Base-by-base conservation (phyloP, 1,140 invertebrate species). In the Papilio machaon region DNA sequence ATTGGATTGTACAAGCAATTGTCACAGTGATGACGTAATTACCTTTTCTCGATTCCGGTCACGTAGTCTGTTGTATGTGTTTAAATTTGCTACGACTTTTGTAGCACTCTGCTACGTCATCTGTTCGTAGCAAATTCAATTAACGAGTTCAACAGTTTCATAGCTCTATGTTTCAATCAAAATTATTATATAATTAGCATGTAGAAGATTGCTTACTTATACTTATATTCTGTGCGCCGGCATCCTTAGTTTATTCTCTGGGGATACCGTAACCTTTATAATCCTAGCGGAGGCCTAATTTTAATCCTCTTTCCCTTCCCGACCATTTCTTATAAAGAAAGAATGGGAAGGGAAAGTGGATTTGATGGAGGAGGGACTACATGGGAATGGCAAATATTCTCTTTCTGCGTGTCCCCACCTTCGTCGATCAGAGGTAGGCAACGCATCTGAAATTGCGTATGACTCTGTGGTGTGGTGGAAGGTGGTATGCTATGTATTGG, bases 31-130 rank as follows among this genome's bases (percentile, higher is more conserved):
- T 58, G 60, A 46, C 38, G 23, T 79, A 79, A 79, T 79, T 79
- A 79, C 23, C 38, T 64, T 79, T 67, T 23, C 77, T 67, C 77
- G 38, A 67, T 79, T 79, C 77, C 17, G 60, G 77, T 79, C 77
- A 79, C 77, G 77, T 79, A 79, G 54, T 60, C 43, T 67, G 77
- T 79, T 64, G 60, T 43, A 2, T 30, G 35, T 77, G 49, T 79
- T 67, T 46, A 79, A 79, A 79, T 35, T 79, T 64, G 77, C 77
- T 79, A 79, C 77, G 46, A 79, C 77, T 79, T 79, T 79, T 43
- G 77, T 79, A 79, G 77, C 77, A 79, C 30, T 15, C 10, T 60
- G 54, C 75, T 78, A 78, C 52, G 77, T 79, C 58, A 13, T 30
- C 60, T 13, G 38, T 67, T 46, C 60, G 58, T 67, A 79, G 58